Conservation (phyloP, 92 coral and sea anemone genomes). For the Meandrina meandrites region DNA sequence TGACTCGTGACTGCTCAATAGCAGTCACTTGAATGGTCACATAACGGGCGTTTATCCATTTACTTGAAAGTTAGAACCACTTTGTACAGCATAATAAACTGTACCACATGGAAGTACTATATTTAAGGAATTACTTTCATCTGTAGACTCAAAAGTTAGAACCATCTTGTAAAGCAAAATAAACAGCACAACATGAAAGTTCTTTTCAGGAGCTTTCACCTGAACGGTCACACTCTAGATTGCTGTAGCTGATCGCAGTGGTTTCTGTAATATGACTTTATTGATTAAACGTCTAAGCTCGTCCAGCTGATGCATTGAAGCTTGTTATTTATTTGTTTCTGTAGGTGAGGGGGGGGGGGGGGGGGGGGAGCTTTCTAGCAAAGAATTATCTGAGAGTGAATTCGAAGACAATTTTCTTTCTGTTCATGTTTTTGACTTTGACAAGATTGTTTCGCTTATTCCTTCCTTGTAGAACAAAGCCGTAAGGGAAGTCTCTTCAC, state of each 20-base stretch:
- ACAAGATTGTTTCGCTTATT: too few relatives aligned
- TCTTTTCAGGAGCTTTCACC: too few relatives aligned
- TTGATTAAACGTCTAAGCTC: neutral
- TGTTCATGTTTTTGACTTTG: neutral
- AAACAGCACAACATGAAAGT: neutral
- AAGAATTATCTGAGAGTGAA: neutral
- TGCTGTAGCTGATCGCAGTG: neutral
- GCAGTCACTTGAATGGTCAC: neutral
- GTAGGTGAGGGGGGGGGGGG: neutral
- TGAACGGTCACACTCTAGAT: too few relatives aligned
- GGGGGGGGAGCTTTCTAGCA: neutral
- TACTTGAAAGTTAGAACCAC: neutral
- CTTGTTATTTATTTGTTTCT: neutral
- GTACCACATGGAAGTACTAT: neutral
- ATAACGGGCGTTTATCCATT: neutral
- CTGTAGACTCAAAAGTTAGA: too few relatives aligned
- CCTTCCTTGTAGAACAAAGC: conserved; percentile 60
- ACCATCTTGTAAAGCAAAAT: too few relatives aligned
- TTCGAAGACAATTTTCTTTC: neutral
- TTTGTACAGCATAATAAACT: neutral
- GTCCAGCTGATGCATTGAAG: neutral
- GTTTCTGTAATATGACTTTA: neutral
- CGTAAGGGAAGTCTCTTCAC: conserved; percentile 96
- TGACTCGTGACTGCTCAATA: neutral
- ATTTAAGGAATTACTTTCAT: too few relatives aligned